Conservation (phyloP, 2,888 invertebrate genomes). For the Exephanes ischioxanthus region DNA sequence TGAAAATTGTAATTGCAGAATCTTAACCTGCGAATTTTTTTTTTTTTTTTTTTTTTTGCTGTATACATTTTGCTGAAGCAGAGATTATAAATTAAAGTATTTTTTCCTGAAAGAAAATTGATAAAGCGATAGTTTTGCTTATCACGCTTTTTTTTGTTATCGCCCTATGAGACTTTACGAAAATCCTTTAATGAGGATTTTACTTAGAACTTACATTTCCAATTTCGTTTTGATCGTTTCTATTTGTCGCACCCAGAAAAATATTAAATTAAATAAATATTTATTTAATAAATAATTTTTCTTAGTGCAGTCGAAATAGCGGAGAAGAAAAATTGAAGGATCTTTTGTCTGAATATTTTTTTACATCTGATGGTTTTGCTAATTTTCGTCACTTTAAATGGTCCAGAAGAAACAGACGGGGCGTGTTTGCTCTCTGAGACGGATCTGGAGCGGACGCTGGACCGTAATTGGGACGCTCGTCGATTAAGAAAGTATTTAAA, state of each 20-base stretch:
- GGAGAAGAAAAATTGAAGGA: not conserved
- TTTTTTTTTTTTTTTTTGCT: not conserved
- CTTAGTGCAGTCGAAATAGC: not conserved
- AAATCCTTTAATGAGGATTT: too few species aligned
- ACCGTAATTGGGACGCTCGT: conserved; percentile 20
- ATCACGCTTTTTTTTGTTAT: not conserved
- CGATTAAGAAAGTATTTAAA: conserved; percentile 20
- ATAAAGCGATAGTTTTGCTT: not conserved
- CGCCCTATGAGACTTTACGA: too few species aligned
- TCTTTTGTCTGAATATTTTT: not conserved
- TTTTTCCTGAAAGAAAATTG: not conserved
- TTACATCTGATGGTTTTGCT: not conserved
- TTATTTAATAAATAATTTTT: too few species aligned
- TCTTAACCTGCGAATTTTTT: not conserved
- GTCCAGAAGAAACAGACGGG: not conserved
- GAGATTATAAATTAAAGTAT: not conserved
- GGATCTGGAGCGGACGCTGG: conserved; percentile 2
- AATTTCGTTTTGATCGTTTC: not conserved
- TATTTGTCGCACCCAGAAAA: not conserved
- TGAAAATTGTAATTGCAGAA: not conserved
- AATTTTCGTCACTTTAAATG: not conserved
- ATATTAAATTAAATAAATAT: not conserved
- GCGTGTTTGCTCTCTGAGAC: not conserved
- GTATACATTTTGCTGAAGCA: too few species aligned
- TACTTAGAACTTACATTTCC: not conserved